phyloP scores from a whole-genome alignment of 2,113 vertebrate species.

The Donacobius atricapilla region DNA sequence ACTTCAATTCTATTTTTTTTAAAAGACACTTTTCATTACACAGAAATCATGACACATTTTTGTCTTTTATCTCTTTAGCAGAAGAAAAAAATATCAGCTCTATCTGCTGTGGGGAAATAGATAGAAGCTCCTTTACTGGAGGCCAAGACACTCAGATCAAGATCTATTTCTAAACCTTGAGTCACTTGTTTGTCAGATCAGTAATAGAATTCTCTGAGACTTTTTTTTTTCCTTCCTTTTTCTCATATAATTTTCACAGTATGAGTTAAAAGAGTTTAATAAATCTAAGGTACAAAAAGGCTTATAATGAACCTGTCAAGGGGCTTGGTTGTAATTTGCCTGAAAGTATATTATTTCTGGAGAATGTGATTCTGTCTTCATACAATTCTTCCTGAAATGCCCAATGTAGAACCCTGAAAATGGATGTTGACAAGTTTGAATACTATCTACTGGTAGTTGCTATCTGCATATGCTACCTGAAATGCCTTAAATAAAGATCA shows the following conservation, averaged over 20 bases:
- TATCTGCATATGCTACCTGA: background rate
- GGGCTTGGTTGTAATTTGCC: slow-evolving; percentile 33
- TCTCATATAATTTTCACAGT: slow-evolving; percentile 17
- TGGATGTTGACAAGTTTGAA: slow-evolving; percentile 5
- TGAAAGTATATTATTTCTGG: slow-evolving; percentile 45
- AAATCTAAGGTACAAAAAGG: slow-evolving; percentile 31
- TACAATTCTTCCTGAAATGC: slow-evolving; percentile 19
- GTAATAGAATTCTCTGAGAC: background rate
- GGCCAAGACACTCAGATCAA: background rate
- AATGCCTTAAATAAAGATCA: background rate
- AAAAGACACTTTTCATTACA: background rate
- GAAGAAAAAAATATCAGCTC: background rate
- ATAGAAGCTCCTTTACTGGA: background rate
- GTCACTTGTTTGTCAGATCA: background rate
- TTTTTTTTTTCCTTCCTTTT: background rate
- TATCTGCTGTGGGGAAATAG: background rate
- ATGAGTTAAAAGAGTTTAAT: slow-evolving; percentile 41
- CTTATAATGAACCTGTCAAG: slow-evolving; percentile 51
- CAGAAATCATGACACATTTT: background rate
- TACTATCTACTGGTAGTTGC: background rate
- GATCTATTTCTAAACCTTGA: background rate
- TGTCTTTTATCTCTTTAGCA: background rate
- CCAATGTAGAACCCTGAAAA: slow-evolving; percentile 9
- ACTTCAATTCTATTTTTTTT: background rate
- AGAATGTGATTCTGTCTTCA: slow-evolving; percentile 24